phyloP scores from a whole-genome alignment of 2,797 vertebrate species.

The Acrocephalus scirpaceus region DNA sequence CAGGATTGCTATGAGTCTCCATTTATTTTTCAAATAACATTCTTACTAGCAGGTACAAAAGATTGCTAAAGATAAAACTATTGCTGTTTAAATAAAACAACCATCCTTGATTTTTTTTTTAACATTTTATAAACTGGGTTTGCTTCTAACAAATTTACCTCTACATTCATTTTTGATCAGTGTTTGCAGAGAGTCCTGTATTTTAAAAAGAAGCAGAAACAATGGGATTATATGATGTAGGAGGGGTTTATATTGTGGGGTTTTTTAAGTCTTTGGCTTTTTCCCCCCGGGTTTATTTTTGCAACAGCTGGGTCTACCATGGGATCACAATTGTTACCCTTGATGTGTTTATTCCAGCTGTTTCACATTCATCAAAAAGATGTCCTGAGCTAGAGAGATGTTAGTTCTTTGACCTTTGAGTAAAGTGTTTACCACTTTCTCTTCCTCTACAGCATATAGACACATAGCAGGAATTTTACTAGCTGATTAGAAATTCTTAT shows the following conservation, averaged over 20 bases:
- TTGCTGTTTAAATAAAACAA: background rate
- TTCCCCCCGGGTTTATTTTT: conserved; percentile 31
- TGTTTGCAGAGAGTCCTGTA: background rate
- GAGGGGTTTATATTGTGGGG: fast-evolving
- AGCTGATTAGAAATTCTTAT: background rate
- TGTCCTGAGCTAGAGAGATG: conserved; percentile 33
- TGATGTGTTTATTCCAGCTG: conserved; percentile 74
- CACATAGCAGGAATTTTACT: background rate
- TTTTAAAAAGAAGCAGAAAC: background rate
- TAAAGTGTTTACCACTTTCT: background rate
- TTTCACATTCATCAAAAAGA: conserved; percentile 79
- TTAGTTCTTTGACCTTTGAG: conserved; percentile 10
- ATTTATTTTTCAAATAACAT: conserved; percentile 27
- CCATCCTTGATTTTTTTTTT: background rate
- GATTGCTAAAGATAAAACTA: background rate
- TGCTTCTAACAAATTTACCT: background rate
- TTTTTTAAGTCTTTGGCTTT: background rate
- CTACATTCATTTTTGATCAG: background rate
- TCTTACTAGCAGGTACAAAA: background rate
- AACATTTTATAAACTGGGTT: background rate
- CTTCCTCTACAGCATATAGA: background rate
- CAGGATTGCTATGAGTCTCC: conserved; percentile 72
- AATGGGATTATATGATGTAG: background rate
- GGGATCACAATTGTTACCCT: conserved; percentile 53
- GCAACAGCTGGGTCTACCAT: conserved; percentile 71